A percentile compares a stretch with the other conserved stretches of the same genome.
Evolutionary conservation across 2,888 invertebrate genomes (phyloP).

Genomic region (Tenthredo mesomela): DNA sequence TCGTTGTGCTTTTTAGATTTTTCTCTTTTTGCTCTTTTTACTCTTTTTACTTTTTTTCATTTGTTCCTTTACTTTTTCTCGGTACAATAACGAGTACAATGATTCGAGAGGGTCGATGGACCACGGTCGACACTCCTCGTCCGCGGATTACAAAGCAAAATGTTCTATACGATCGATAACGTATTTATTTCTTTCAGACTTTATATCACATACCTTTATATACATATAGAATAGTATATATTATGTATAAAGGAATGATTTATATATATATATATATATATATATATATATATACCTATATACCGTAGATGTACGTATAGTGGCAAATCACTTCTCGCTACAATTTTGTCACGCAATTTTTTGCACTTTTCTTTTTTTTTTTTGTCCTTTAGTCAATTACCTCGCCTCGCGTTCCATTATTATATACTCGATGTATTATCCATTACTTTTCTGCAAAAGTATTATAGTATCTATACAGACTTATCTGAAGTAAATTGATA

Average conservation of each 20-base stretch:
- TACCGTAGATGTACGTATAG: background rate
- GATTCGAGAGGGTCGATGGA: slow-evolving; percentile 22
- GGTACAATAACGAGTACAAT: background rate
- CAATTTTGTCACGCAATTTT: background rate
- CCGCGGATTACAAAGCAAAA: background rate
- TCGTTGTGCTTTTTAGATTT: background rate
- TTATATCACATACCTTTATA: background rate
- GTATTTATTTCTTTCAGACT: background rate
- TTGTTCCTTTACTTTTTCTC: background rate
- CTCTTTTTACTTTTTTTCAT: background rate
- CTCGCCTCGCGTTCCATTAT: background rate
- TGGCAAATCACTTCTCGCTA: slow-evolving; percentile 8
- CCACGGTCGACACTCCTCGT: background rate
- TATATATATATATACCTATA: background rate
- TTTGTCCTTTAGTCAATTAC: background rate
- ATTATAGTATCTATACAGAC: background rate
- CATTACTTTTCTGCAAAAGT: background rate
- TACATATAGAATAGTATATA: background rate
- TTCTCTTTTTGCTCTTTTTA: background rate
- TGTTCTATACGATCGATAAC: background rate
- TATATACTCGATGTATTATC: background rate
- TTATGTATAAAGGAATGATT: background rate
- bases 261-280: background rate
- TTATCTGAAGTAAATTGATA: background rate
- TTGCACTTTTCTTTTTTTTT: background rate